These are phyloP conservation scores for Cheirogaleus major DNA, from an alignment of 2,797 vertebrate species.

Conservation along the genomic window DNA sequence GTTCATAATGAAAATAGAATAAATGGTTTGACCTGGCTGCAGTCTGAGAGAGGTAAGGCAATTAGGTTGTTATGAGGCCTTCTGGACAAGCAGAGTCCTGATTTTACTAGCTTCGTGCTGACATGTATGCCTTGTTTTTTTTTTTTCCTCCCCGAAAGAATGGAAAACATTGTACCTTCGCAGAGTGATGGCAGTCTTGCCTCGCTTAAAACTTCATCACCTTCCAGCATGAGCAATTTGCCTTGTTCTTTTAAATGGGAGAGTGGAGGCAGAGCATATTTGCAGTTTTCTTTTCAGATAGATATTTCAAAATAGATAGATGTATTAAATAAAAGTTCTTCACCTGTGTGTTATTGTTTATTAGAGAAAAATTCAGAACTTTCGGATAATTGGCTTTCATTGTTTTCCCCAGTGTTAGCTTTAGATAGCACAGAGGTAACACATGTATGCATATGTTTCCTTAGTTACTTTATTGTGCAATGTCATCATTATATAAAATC, in stretches of 20 bases:
- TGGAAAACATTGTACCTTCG: conserved; percentile 52
- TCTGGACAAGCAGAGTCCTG: conserved; percentile 55
- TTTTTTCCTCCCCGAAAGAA: conserved; percentile 38
- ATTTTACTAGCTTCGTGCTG: conserved; percentile 60
- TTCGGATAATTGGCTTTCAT: conserved; percentile 8
- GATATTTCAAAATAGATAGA: background rate
- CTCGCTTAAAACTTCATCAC: conserved; percentile 30
- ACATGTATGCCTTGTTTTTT: conserved; percentile 22
- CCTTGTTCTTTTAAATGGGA: conserved; percentile 15
- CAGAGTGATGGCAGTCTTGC: conserved; percentile 62
- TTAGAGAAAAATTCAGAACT: background rate
- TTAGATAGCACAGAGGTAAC: background rate
- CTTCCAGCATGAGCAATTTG: background rate
- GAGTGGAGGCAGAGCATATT: background rate
- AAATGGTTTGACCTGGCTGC: background rate
- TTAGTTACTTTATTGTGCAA: background rate
- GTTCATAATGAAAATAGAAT: conserved; percentile 4
- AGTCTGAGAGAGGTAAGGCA: conserved; percentile 38
- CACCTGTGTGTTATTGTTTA: background rate
- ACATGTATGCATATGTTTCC: background rate
- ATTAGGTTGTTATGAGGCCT: conserved; percentile 39
- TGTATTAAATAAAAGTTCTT: background rate
- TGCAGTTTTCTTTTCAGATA: background rate
- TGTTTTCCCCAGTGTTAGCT: conserved; percentile 17
- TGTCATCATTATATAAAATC: background rate